Base-by-base conservation (phyloP, 1,140 invertebrate genomes). In the Drosophila sproati region DNA sequence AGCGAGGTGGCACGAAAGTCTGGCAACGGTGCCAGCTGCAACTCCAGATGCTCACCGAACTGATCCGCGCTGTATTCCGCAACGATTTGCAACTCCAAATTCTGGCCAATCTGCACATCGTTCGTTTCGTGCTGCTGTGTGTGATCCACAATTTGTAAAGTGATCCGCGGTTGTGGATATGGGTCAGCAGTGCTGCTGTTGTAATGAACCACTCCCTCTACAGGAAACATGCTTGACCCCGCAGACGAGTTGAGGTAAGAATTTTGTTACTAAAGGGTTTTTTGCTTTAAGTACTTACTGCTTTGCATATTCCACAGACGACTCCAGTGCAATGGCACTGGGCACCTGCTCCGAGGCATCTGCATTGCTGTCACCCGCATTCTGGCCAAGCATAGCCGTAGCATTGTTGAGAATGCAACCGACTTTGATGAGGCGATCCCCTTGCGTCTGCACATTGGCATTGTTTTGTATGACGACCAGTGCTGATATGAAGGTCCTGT, bases 391-490 rank as follows among this genome's bases (percentile, higher is more conserved):
- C 8, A 73, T 54, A 3, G 70, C 43, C 4, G 83, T 82, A 8
- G 88, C 78, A 31, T 92, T 88, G 59, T 89, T 91, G 35, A 94
- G 93, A 7, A 94, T 94, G 73, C 95, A 95, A 1, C 95, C 95
- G 3, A 95, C 94, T 67, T 94, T 94, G 54, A 95, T 94, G 78
- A 95, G 93, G 12, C 95, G 93, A 89, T 95, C 95, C 0, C 94
- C 94, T 72, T 95, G 94, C 4, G 95, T 95, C 88, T 95, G 95
- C 47, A 95, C 94, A 60, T 95, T 94, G 0, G 94, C 93, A 85
- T 95, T 95, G 89, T 95, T 95, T 85, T 95, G 95, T n/a, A 95
- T 93, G 82, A 95, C 94, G 74, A 95, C 92, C 80, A 94, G 93
- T 12, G 94, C 94, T 70, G 94, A 94, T 35, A 95, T 94, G 78